phyloP scores from a whole-genome alignment of 1,140 invertebrate species.

The Bombus affinis region DNA sequence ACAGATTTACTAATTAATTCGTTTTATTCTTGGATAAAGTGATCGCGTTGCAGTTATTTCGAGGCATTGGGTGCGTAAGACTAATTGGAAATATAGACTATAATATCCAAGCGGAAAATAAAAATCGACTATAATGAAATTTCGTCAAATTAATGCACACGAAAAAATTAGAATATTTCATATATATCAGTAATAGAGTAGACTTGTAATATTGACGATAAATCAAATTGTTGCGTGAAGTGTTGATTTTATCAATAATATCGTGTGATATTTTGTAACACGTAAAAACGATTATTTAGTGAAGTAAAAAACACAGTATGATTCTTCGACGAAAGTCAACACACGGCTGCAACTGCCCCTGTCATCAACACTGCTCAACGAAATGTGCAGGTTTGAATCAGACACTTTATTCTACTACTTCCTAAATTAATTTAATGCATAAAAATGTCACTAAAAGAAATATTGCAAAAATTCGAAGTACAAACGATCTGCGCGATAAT shows the following conservation, averaged over 20 bases:
- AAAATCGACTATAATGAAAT: background rate
- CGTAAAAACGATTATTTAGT: conserved; percentile 4
- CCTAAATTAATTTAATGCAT: background rate
- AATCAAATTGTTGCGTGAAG: background rate
- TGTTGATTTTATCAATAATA: background rate
- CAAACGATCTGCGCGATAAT: background rate
- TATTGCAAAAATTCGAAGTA: conserved; percentile 16
- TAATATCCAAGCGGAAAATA: background rate
- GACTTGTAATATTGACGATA: background rate
- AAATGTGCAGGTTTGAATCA: conserved; percentile 76
- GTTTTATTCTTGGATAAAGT: conserved; percentile 4
- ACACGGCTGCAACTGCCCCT: conserved; percentile 79
- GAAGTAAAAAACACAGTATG: conserved; percentile 57
- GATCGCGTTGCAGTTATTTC: background rate
- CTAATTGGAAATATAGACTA: background rate
- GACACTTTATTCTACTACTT: background rate
- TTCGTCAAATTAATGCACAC: background rate
- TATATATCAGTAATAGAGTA: conserved; percentile 1
- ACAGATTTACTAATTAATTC: background rate
- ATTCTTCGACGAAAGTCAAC: conserved; percentile 72
- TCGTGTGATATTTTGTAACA: background rate
- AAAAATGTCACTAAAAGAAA: background rate
- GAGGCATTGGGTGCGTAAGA: background rate
- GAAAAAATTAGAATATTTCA: background rate
- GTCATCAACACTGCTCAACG: conserved; percentile 79